Conservation (phyloP, 2,797 vertebrate genomes). For the Perodicticus potto region DNA sequence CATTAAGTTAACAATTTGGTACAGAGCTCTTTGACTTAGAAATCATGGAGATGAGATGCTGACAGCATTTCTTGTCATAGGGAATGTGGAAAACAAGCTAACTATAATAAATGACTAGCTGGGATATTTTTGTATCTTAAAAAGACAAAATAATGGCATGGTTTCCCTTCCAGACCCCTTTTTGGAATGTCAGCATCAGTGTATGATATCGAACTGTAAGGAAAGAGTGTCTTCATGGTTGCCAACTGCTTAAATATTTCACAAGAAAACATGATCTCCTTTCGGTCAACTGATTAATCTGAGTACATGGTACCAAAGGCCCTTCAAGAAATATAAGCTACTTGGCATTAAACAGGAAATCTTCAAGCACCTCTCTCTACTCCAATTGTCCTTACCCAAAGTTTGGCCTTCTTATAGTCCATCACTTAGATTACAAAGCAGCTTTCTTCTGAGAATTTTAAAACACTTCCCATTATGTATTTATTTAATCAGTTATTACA, state of each 20-base stretch:
- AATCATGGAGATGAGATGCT: conserved; percentile 57
- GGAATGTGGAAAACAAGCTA: conserved; percentile 32
- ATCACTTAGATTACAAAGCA: conserved; percentile 44
- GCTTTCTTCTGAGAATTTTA: conserved; percentile 61
- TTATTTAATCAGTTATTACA: neutral
- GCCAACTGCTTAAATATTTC: conserved; percentile 61
- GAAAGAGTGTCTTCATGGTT: conserved; percentile 52
- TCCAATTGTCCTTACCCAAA: neutral
- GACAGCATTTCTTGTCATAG: conserved; percentile 15
- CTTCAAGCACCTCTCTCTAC: conserved; percentile 1
- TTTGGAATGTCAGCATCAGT: conserved; percentile 21
- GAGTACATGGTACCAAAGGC: neutral
- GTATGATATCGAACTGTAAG: neutral
- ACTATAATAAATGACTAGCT: neutral
- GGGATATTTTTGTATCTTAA: conserved; percentile 45
- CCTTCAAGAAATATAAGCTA: neutral
- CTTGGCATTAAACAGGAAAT: neutral
- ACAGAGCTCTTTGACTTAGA: conserved; percentile 68
- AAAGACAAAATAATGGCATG: neutral
- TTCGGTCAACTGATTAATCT: neutral
- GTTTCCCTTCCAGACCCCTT: conserved; percentile 55
- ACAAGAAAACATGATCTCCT: conserved; percentile 44
- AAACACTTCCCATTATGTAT: conserved; percentile 17
- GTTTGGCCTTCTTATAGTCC: conserved; percentile 10
- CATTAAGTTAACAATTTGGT: conserved; percentile 67